These are phyloP conservation scores for Sialia sialis DNA, from an alignment of 2,113 vertebrate species.

Conservation along the genomic window DNA sequence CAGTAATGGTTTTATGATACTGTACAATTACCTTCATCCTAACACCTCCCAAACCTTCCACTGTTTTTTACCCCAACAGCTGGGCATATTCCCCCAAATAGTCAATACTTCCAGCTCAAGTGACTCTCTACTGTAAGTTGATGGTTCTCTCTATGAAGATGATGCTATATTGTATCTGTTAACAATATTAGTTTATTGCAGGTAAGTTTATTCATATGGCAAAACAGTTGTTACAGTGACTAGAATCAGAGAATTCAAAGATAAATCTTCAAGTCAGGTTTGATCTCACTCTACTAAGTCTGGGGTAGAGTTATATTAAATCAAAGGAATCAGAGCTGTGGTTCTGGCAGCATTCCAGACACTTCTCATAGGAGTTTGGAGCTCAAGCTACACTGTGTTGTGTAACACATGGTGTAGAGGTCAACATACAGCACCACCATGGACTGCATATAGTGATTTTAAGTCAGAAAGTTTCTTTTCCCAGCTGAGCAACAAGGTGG, in stretches of 20 bases:
- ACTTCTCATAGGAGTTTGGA: not conserved
- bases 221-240: not conserved
- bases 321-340: not conserved
- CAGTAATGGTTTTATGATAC: not conserved
- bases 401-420: not conserved
- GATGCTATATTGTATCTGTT: not conserved
- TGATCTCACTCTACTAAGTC: not conserved
- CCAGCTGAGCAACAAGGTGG: not conserved
- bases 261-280: not conserved
- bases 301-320: fast-evolving
- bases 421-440: fast-evolving
- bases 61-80: not conserved
- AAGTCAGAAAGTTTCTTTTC: not conserved
- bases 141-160: not conserved
- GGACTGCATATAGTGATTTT: not conserved
- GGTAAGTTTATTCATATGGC: not conserved
- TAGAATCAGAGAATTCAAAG: not conserved
- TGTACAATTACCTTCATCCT: not conserved
- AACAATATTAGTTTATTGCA: not conserved
- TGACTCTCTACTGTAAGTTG: not conserved
- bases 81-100: not conserved
- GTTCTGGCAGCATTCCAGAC: not conserved
- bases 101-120: not conserved
- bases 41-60: not conserved
- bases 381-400: not conserved